A percentile compares a stretch with the other conserved stretches of the same genome.
Evolutionary conservation across 2,888 invertebrate species (phyloP).

Genomic region (Diaperis boleti): DNA sequence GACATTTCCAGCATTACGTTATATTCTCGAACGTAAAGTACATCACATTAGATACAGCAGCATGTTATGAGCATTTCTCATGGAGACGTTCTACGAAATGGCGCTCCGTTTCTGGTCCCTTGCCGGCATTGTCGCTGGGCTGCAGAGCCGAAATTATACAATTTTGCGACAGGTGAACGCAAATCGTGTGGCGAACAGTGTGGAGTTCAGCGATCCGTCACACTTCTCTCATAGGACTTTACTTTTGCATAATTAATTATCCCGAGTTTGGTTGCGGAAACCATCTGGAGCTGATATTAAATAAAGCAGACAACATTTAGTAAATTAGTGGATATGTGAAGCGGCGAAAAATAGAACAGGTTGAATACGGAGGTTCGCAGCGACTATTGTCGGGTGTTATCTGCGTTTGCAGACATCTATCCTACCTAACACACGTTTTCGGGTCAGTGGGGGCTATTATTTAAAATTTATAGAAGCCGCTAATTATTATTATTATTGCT

Average conservation of each 20-base stretch:
- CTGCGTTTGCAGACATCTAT: slow-evolving; percentile 5
- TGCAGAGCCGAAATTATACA: slow-evolving; percentile 14
- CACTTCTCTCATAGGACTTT: slow-evolving; percentile 26
- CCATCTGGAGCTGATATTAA: slow-evolving; percentile 31
- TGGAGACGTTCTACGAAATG: slow-evolving; percentile 29
- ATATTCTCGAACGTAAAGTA: slow-evolving; percentile 34
- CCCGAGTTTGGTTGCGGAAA: slow-evolving; percentile 32
- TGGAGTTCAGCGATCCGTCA: slow-evolving; percentile 33
- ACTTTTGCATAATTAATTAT: slow-evolving; percentile 41
- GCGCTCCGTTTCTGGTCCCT: slow-evolving; percentile 31
- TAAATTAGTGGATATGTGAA: slow-evolving; percentile 6
- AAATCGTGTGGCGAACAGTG: slow-evolving; percentile 26
- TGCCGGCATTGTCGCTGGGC: slow-evolving; percentile 3
- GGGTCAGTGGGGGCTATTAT: slow-evolving; percentile 10
- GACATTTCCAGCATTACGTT: slow-evolving; percentile 15
- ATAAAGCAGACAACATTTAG: slow-evolving; percentile 13
- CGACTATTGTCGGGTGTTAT: slow-evolving; percentile 1
- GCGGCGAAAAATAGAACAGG: slow-evolving; percentile 1
- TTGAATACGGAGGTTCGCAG: neutral
- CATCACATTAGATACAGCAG: slow-evolving; percentile 32
- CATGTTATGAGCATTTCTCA: slow-evolving; percentile 34
- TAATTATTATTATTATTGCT: slow-evolving; percentile 26
- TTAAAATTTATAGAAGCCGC: slow-evolving; percentile 17
- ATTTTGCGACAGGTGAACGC: slow-evolving; percentile 34
- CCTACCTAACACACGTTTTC: slow-evolving; percentile 9